Conservation (phyloP, 2,797 vertebrate genomes). For the Agapornis canus region DNA sequence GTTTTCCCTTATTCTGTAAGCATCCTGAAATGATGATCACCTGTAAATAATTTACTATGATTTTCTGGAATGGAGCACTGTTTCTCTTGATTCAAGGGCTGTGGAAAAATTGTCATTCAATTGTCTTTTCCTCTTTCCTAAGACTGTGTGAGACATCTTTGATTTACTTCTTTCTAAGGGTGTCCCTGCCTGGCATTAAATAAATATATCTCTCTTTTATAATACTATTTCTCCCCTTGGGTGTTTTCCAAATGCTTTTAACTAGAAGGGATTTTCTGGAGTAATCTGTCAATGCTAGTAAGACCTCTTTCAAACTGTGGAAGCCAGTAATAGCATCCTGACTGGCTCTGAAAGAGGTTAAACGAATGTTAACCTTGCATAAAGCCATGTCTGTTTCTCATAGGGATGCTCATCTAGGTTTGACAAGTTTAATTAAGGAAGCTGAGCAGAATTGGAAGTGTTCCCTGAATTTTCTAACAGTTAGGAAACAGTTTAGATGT, state of each 20-base stretch:
- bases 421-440: slow-evolving; percentile 48
- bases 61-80: neutral
- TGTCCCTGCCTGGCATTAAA: neutral
- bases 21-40: neutral
- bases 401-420: neutral
- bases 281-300: slow-evolving; percentile 11
- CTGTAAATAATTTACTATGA: neutral
- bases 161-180: slow-evolving; percentile 27
- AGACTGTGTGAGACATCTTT: neutral
- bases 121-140: neutral
- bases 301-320: neutral
- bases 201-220: neutral
- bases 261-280: neutral
- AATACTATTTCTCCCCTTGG: slow-evolving; percentile 27
- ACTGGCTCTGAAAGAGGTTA: neutral
- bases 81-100: neutral
- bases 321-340: neutral
- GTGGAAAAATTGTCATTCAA: neutral
- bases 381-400: neutral
- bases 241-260: slow-evolving; percentile 46
- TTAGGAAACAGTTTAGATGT: neutral
- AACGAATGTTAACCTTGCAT: neutral
- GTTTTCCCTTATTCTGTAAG: neutral
- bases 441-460: neutral
- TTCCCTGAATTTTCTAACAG: neutral